These are phyloP conservation scores for Capitella teleta DNA, from an alignment of 1,140 invertebrate genomes.

Conservation along the genomic window DNA sequence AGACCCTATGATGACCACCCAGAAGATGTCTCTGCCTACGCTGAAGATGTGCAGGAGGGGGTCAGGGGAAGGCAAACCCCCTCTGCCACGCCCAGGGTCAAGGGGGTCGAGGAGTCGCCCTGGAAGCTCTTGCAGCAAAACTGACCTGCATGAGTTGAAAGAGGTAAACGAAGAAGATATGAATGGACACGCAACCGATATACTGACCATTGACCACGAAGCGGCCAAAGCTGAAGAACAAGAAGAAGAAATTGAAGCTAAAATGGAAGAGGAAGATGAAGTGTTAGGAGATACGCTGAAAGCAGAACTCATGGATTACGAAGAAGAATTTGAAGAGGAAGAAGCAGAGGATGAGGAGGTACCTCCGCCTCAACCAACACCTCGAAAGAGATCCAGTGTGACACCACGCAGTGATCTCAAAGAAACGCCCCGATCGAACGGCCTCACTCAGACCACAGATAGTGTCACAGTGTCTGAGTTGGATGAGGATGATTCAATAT, in stretches of 20 bases:
- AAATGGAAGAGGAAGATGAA: neutral
- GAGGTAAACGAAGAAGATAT: neutral
- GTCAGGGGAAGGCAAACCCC: neutral
- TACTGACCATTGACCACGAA: neutral
- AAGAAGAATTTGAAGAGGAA: neutral
- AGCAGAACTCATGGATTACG: neutral
- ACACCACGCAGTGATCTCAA: neutral
- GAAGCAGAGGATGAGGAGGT: slow-evolving; percentile 1
- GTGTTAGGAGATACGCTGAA: neutral
- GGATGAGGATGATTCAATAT: slow-evolving; percentile 2
- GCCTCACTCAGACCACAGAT: neutral
- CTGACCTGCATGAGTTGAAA: neutral
- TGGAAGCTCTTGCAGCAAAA: neutral
- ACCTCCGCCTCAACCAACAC: neutral
- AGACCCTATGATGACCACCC: neutral
- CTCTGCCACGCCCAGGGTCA: neutral
- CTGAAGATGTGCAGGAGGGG: neutral
- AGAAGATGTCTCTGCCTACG: neutral
- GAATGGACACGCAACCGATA: too few species aligned
- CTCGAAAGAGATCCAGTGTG: neutral
- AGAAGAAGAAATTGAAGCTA: neutral
- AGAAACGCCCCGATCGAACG: neutral
- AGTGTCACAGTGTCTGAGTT: slow-evolving; percentile 1
- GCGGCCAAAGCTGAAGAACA: neutral
- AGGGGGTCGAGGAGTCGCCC: neutral